Conservation (phyloP, 2,797 vertebrate genomes). For the Natrix natrix region DNA sequence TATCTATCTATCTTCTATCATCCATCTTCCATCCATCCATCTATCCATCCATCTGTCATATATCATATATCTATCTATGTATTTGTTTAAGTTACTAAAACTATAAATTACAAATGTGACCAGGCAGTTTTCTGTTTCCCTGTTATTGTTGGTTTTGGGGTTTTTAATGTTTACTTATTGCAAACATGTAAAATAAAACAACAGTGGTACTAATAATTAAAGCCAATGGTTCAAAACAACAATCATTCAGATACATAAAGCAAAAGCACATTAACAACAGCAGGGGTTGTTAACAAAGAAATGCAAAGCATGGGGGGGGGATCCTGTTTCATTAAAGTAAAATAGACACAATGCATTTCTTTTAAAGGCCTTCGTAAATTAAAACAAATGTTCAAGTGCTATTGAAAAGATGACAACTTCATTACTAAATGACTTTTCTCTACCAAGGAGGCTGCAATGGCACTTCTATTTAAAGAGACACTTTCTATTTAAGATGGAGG, state of each 20-base stretch:
- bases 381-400: neutral
- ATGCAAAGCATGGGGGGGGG: neutral
- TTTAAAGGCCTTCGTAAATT: neutral
- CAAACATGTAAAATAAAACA: neutral
- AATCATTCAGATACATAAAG: neutral
- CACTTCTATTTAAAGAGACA: neutral
- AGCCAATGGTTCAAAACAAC: neutral
- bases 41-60: no score
- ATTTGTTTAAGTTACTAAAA: neutral
- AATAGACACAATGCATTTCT: neutral
- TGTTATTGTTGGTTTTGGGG: neutral
- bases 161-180: neutral
- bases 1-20: no score
- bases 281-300: neutral
- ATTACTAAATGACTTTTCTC: neutral
- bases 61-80: neutral
- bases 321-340: neutral
- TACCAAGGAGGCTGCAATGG: neutral
- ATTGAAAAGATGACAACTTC: neutral
- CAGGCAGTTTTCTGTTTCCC: no score
- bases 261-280: neutral
- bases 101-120: neutral
- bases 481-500: neutral
- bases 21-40: no score
- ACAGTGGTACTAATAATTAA: neutral